Evolutionary conservation across 2,888 invertebrate genomes (phyloP).

Genomic region (Epinotia bilunana): DNA sequence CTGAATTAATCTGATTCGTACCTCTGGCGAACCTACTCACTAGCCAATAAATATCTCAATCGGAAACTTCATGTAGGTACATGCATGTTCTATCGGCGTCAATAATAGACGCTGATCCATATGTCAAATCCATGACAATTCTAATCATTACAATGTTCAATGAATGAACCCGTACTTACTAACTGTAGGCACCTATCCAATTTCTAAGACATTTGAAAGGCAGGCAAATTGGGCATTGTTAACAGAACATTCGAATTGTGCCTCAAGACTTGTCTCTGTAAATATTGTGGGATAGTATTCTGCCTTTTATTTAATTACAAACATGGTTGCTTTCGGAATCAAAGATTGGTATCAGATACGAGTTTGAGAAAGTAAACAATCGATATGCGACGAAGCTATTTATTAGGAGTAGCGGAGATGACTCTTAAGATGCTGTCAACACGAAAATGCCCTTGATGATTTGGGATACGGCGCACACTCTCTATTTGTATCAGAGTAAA

Average conservation of each 20-base stretch:
- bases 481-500: no score
- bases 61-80: no score
- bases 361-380: not conserved
- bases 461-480: no score
- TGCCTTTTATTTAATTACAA: not conserved
- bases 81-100: not conserved
- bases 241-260: constrained; percentile 13
- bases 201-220: not conserved
- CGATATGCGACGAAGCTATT: not conserved
- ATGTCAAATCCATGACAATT: constrained; percentile 20
- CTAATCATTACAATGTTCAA: constrained; percentile 16
- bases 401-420: constrained; percentile 7
- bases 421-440: no score
- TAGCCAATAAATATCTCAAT: no score
- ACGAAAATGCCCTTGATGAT: no score
- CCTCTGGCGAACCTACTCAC: no score
- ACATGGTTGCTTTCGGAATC: not conserved
- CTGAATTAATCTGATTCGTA: no score
- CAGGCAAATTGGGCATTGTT: constrained; percentile 10
- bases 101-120: not conserved
- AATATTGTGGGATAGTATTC: not conserved
- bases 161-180: not conserved
- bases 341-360: not conserved
- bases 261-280: not conserved
- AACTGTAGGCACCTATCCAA: constrained; percentile 2